These are phyloP conservation scores for Phodopus roborovskii DNA, from an alignment of 2,113 vertebrate genomes.

Conservation along the genomic window DNA sequence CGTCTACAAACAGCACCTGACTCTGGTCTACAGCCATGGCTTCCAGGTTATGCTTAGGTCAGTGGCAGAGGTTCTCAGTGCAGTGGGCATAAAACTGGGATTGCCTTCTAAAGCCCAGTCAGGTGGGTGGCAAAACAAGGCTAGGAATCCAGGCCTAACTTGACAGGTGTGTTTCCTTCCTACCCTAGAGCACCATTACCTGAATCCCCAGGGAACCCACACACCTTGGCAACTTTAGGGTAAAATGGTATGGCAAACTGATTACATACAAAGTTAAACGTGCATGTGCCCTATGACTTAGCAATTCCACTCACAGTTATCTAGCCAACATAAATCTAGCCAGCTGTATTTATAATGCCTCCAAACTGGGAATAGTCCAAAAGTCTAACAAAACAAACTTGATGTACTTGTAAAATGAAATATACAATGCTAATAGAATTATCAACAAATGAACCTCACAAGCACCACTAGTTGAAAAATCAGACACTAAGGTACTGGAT, in stretches of 20 bases:
- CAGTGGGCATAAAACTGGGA: not conserved
- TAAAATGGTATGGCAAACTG: slow-evolving; percentile 3
- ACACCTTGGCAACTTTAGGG: not conserved
- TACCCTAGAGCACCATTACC: not conserved
- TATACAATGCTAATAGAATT: not conserved
- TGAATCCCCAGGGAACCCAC: not conserved
- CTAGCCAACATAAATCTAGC: slow-evolving; percentile 41
- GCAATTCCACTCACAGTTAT: not conserved
- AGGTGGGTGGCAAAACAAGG: not conserved
- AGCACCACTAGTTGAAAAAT: not conserved
- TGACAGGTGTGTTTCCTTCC: not conserved
- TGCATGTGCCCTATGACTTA: not conserved
- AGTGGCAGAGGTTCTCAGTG: not conserved
- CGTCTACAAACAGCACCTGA: not conserved
- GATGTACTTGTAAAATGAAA: not conserved
- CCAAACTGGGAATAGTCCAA: slow-evolving; percentile 16
- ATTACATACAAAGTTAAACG: not conserved
- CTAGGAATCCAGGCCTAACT: not conserved
- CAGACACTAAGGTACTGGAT: not conserved
- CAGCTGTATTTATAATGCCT: slow-evolving; percentile 36
- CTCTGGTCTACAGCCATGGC: not conserved
- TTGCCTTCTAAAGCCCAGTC: not conserved
- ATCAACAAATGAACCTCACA: slow-evolving; percentile 12
- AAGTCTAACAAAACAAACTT: not conserved
- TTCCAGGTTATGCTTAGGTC: not conserved